phyloP scores from a whole-genome alignment of 2,113 vertebrate species.

The Charina bottae region DNA sequence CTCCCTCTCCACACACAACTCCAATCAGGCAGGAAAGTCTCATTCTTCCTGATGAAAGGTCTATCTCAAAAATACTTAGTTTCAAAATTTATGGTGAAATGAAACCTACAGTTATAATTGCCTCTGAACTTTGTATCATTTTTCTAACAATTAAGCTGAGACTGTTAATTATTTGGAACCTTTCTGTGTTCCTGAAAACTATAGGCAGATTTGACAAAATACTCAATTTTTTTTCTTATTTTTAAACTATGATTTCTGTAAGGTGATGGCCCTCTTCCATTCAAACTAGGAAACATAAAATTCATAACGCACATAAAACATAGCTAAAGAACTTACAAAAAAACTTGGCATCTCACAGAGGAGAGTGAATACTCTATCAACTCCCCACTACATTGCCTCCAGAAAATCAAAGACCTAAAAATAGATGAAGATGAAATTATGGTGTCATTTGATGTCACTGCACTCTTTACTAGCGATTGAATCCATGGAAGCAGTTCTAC shows the following conservation, averaged over 20 bases:
- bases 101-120: slow-evolving; percentile 36
- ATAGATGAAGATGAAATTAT: no score
- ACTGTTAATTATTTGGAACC: slow-evolving; percentile 48
- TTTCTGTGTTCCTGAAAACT: slow-evolving; percentile 38
- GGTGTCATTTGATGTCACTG: no score
- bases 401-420: no score
- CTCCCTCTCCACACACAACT: neutral
- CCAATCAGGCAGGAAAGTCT: neutral
- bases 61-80: slow-evolving; percentile 31
- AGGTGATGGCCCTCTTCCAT: neutral
- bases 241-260: neutral
- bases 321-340: no score
- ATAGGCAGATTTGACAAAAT: slow-evolving; percentile 31
- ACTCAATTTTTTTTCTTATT: neutral
- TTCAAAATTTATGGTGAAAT: slow-evolving; percentile 36
- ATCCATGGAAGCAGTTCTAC: no score
- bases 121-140: slow-evolving; percentile 37
- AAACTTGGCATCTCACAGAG: no score
- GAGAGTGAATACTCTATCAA: no score
- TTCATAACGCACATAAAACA: no score
- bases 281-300: neutral
- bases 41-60: neutral
- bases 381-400: no score
- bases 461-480: no score
- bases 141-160: slow-evolving; percentile 45